phyloP scores from a whole-genome alignment of 2,113 vertebrate species.

The Eulacestoma nigropectus region DNA sequence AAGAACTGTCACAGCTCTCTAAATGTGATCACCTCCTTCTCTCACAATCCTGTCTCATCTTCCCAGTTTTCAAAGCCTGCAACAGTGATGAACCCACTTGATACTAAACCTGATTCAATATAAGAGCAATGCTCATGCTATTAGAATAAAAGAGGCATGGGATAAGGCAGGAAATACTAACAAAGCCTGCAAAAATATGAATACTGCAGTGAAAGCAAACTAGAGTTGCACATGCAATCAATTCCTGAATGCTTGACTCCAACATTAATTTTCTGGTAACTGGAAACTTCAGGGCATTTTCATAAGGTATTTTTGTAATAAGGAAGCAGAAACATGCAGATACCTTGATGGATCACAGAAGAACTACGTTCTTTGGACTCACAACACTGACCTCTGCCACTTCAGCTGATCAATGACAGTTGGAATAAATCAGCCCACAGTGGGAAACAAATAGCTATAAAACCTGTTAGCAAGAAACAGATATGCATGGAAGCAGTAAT shows the following conservation, averaged over 20 bases:
- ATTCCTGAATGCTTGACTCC: background rate
- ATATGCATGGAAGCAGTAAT: background rate
- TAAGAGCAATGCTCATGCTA: constrained; percentile 6
- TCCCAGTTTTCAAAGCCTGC: background rate
- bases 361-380: background rate
- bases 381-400: background rate
- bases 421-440: background rate
- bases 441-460: background rate
- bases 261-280: background rate
- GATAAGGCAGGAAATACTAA: constrained; percentile 7
- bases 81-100: background rate
- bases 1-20: constrained; percentile 14
- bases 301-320: background rate
- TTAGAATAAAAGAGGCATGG: background rate
- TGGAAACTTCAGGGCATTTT: background rate
- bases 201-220: constrained; percentile 16
- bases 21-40: background rate
- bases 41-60: background rate
- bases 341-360: background rate
- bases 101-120: background rate
- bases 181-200: constrained; percentile 28
- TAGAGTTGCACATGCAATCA: constrained; percentile 28
- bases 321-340: background rate
- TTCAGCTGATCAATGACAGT: background rate
- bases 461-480: background rate